A percentile compares a stretch with the other conserved stretches of the same genome.
phyloP scores from a whole-genome alignment of 2,797 vertebrate species.

The Gallinago solitaria region DNA sequence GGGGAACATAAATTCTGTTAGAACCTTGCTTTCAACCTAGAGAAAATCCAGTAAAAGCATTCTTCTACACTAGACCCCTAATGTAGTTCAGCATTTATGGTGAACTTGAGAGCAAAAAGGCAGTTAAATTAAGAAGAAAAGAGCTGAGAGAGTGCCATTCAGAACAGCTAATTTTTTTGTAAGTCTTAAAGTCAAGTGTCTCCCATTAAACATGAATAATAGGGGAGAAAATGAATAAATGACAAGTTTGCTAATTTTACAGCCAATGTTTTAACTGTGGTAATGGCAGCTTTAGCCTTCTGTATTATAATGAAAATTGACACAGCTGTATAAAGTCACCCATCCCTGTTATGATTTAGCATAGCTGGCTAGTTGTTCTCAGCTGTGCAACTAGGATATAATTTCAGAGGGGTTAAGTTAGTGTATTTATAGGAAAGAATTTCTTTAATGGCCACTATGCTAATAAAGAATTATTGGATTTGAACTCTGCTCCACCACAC shows the following conservation, averaged over 20 bases:
- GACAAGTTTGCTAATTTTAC: neutral
- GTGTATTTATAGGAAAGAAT: neutral
- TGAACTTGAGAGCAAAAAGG: neutral
- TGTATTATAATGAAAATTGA: neutral
- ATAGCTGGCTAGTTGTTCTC: neutral
- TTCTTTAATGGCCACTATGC: neutral
- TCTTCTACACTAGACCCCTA: neutral
- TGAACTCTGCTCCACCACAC: neutral
- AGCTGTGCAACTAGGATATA: neutral
- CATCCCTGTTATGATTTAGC: neutral
- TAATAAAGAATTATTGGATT: neutral
- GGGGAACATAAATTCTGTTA: neutral
- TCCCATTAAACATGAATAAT: conserved; percentile 42
- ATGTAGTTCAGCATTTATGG: neutral
- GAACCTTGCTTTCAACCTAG: neutral
- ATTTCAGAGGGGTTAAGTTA: neutral
- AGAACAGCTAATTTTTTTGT: neutral
- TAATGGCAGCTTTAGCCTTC: neutral
- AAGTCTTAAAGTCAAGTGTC: neutral
- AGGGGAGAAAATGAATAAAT: neutral
- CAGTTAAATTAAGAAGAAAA: neutral
- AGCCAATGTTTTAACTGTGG: neutral
- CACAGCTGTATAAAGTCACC: neutral
- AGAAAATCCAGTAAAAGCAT: neutral
- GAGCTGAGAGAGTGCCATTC: neutral